These are phyloP conservation scores for Climacteris rufus DNA, from an alignment of 2,113 vertebrate genomes.

Conservation along the genomic window DNA sequence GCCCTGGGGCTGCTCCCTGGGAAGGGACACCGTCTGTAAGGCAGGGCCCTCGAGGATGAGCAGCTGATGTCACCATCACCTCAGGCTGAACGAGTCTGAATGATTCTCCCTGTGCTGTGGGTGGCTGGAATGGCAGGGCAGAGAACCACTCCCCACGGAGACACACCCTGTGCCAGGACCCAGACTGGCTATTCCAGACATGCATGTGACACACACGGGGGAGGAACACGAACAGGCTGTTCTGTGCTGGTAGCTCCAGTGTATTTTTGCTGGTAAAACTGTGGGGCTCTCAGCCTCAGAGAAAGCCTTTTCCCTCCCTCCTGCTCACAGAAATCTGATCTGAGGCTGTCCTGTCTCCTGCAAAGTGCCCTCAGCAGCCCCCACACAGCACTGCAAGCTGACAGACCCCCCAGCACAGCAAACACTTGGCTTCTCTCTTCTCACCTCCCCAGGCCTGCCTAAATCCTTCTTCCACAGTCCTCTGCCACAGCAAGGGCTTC, in stretches of 20 bases:
- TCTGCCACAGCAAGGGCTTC: neutral
- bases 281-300: neutral
- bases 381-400: rapidly evolving
- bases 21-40: neutral
- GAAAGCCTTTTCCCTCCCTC: neutral
- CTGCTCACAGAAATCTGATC: neutral
- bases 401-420: neutral
- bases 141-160: neutral
- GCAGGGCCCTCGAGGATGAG: neutral
- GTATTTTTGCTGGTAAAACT: neutral
- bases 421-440: neutral
- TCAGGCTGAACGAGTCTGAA: rapidly evolving
- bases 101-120: neutral
- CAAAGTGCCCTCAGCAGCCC: neutral
- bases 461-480: neutral
- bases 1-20: neutral
- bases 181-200: neutral
- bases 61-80: neutral
- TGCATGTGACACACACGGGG: neutral
- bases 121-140: neutral
- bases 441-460: neutral
- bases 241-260: neutral
- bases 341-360: neutral
- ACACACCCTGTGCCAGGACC: neutral
- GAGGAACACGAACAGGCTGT: neutral